phyloP scores from a whole-genome alignment of 2,797 vertebrate species.

The Peromyscus aztecus region DNA sequence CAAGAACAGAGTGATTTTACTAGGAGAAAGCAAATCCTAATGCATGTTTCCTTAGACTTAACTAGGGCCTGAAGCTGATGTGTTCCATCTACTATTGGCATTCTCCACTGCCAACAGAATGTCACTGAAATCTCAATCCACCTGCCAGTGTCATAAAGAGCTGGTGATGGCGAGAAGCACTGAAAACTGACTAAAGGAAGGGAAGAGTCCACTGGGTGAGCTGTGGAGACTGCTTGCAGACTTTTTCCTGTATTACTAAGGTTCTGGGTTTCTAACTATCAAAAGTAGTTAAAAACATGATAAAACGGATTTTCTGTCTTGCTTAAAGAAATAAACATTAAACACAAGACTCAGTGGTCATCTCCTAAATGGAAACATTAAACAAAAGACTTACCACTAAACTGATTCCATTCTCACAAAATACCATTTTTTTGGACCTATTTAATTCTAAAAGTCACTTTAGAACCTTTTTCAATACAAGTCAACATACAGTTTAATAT shows the following conservation, averaged over 20 bases:
- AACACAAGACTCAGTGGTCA: background rate
- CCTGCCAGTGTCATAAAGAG: conserved; percentile 39
- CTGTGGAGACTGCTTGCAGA: background rate
- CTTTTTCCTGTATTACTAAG: background rate
- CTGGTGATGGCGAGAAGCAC: background rate
- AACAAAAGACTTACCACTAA: background rate
- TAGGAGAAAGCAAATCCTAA: conserved; percentile 36
- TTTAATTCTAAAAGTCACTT: conserved; percentile 28
- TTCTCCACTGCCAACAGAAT: conserved; percentile 32
- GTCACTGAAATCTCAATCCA: conserved; percentile 27
- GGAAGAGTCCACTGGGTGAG: background rate
- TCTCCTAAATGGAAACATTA: conserved; percentile 64
- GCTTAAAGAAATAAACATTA: conserved; percentile 52
- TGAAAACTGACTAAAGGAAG: background rate
- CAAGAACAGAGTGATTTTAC: background rate
- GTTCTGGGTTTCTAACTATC: conserved; percentile 29
- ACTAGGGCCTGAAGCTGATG: conserved; percentile 6
- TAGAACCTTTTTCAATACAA: conserved; percentile 15
- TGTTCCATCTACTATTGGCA: background rate
- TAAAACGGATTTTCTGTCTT: conserved; percentile 39
- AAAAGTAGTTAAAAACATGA: conserved; percentile 42
- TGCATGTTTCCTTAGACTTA: background rate
- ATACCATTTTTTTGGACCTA: background rate
- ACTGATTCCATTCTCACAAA: background rate
- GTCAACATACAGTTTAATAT: background rate